Base-by-base conservation (phyloP, 2,888 invertebrate species). In the Ditylenchus weischeri region DNA sequence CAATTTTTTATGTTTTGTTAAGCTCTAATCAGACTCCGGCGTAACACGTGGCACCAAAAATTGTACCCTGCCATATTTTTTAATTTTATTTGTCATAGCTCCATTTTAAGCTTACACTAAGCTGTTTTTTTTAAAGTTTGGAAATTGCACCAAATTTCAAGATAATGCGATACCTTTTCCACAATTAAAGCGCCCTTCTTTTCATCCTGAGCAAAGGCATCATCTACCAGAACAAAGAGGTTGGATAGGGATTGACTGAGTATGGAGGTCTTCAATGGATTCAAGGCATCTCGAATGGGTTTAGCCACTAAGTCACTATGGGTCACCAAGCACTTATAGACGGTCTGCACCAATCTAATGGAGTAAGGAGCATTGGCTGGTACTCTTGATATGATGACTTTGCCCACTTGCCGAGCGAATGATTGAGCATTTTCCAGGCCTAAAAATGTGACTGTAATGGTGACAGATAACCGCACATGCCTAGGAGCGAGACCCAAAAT, bases 191-290 rank as follows among this genome's bases (percentile, higher is more conserved):
- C 57, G 11, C 61, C 64, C 59, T 71, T 73, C 21, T 29, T 51
- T 21, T 74, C 75, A 57, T 73, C 74, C 29, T 51, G 54, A 4
- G 59, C 61, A 66, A 75, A 77, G n/a, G 64, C 90, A 66, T 89
- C 88, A 80, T 92, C 89, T 0, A 92, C 90, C 10, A 91, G 90
- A 81, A 92, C 91, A 74, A 92, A 87, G 35, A 93, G 86, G 71
- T 90, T 88, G 0, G 90, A 90, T 72, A 92, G 87, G 0, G 92
- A 92, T 78, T 89, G 77, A 10, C 75, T 73, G 13, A 80, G 71
- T 29, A 80, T 69, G 5, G 77, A 70, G 43, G 75, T 70, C 65
- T 80, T 80, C 29, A 80, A 68, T n/a, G 80, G 80, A 21, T 75
- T 66, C 8, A 80, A 65, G 3, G 80, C 76, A 50, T 80, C 80